Evolutionary conservation across 2,797 vertebrate species (phyloP), one percentile per base, ranked within the genome.

Genomic region (Lophius americanus): DNA sequence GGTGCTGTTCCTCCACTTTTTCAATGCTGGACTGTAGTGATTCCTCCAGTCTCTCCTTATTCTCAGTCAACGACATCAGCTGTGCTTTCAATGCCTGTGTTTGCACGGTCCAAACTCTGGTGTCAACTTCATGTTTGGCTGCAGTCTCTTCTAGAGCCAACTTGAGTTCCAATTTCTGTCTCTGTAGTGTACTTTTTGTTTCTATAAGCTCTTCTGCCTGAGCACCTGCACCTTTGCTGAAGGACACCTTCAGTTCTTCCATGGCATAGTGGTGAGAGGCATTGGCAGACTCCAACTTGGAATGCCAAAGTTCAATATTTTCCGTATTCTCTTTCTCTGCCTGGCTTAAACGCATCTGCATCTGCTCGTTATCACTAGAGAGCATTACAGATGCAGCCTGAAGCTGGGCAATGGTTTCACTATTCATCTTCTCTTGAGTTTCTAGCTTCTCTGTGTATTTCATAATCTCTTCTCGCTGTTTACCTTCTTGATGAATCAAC

Each of bases 1-100:
- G 95, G 76, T 99, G 97, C 86, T 98, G 98, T 69, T 97, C 95
- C 87, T 99, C 98, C 0, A 91, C 85, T 43, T 82, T 94, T 78
- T 99, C 98, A 76, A 99, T 85, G 2, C 90, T 95, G 37, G 85
- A 90, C 52, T 92, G 92, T 38, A 97, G 74, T 4, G 79, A 88
- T 57, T 99, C 97, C 78, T 96, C 92, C 76, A 92, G 89, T 35
- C 82, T 89, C 60, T 97, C 97, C 70, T 95, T 98, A 74, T 97
- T 96, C 48, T 96, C 94, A 0, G 90, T 85, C 77, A 93, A 61
- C 12, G 90, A 81, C 73, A 83, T 69, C 46, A 97, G 85, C 64
- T 90, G 92, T 7, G 83, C 74, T 74, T 91, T 93, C 13, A 98
- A 84, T 0, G 81, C 86, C 65, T 95, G 93, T 0, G 82, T 76